These are phyloP conservation scores for Alentia gelatinosa DNA, from an alignment of 2,888 invertebrate genomes.

Conservation along the genomic window DNA sequence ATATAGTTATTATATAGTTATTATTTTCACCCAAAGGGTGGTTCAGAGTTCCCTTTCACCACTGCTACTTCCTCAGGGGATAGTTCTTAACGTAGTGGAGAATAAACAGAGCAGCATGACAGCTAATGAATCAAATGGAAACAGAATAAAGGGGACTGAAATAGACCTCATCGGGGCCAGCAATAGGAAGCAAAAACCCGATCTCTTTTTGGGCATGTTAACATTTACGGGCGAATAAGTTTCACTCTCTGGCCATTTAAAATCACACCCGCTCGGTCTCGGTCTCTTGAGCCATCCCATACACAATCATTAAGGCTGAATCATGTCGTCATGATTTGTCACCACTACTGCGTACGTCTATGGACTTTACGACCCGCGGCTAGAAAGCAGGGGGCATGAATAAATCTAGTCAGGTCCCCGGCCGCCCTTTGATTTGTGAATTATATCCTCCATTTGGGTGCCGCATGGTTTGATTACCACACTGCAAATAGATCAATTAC, in stretches of 20 bases:
- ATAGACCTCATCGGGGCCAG: too few relatives aligned
- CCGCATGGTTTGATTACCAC: constrained; percentile 35
- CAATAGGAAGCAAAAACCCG: not conserved
- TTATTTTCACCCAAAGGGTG: too few relatives aligned
- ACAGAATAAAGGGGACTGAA: too few relatives aligned
- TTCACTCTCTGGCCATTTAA: not conserved
- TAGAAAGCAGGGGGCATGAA: not conserved
- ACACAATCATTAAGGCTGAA: not conserved
- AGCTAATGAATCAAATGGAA: too few relatives aligned
- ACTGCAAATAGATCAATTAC: constrained; percentile 43
- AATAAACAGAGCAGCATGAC: too few relatives aligned
- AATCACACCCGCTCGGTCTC: not conserved
- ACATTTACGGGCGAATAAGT: not conserved
- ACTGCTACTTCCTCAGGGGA: too few relatives aligned
- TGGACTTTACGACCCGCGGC: too few relatives aligned
- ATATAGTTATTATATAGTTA: too few relatives aligned
- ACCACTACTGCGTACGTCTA: not conserved
- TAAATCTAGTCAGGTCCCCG: not conserved
- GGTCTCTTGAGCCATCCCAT: not conserved
- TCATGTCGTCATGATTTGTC: constrained; percentile 2
- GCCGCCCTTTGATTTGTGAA: constrained; percentile 46
- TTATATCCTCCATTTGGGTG: constrained; percentile 39
- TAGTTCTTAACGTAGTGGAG: too few relatives aligned
- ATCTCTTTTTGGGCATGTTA: not conserved
- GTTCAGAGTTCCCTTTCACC: too few relatives aligned